Conservation (phyloP, 1,140 invertebrate genomes). For the Microplitis demolitor region DNA sequence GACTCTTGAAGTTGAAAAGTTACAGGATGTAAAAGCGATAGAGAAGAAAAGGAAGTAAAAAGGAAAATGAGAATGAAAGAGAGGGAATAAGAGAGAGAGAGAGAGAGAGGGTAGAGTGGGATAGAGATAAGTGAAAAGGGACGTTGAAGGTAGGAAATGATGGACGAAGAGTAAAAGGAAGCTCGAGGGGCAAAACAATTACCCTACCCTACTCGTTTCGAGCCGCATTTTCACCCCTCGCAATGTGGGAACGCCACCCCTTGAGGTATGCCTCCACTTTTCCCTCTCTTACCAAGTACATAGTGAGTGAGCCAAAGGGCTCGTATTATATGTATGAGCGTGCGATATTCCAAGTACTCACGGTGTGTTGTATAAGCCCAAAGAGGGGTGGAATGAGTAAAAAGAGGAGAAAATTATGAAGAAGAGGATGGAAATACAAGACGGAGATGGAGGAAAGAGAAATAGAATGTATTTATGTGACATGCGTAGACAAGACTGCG, state of each 20-base stretch:
- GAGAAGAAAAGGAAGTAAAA: no score
- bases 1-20: background rate
- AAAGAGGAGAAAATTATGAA: background rate
- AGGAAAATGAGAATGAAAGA: no score
- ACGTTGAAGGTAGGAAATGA: background rate
- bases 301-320: background rate
- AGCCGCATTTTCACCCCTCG: background rate
- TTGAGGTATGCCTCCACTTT: conserved; percentile 38
- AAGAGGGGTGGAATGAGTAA: no score
- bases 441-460: conserved; percentile 31
- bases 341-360: conserved; percentile 12
- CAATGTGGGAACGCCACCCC: conserved; percentile 27
- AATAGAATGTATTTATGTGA: conserved; percentile 19
- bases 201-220: conserved; percentile 19
- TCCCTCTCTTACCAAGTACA: background rate
- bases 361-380: background rate
- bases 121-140: background rate
- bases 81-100: no score
- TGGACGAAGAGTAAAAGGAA: background rate
- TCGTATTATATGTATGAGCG: conserved; percentile 8
- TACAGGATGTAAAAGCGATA: background rate
- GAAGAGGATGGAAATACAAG: background rate
- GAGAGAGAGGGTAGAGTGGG: background rate
- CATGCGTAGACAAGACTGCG: conserved; percentile 16
- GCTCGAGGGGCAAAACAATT: conserved; percentile 16